Conservation (phyloP, 2,797 vertebrate species). For the Enteromius trimaculatus region DNA sequence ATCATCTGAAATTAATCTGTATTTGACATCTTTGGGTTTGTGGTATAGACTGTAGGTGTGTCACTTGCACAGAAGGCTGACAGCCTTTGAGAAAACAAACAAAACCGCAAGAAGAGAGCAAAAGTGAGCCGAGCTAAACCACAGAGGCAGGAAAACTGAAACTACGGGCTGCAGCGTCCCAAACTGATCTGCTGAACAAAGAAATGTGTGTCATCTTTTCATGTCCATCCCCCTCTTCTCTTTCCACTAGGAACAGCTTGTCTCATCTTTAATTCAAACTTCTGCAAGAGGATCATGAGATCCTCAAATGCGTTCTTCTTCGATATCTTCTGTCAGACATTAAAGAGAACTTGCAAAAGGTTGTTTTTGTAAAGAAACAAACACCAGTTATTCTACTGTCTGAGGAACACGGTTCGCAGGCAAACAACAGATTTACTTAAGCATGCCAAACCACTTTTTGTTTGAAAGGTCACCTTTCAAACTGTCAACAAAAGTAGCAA, state of each 20-base stretch:
- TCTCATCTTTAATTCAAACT: constrained; percentile 72
- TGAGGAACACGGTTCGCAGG: constrained; percentile 7
- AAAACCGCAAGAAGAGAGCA: not conserved
- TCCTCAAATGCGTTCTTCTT: constrained; percentile 42
- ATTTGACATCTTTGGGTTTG: constrained; percentile 1
- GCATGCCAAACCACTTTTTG: not conserved
- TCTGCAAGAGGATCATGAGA: constrained; percentile 20
- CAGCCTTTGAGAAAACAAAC: constrained; percentile 33
- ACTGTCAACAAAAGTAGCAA: not conserved
- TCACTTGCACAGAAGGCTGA: not conserved
- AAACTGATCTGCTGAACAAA: constrained; percentile 37
- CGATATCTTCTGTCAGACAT: constrained; percentile 16
- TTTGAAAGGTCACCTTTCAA: constrained; percentile 10
- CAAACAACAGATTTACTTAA: constrained; percentile 17
- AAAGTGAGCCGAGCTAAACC: constrained; percentile 11
- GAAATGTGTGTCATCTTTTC: constrained; percentile 49
- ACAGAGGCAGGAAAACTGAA: constrained; percentile 7
- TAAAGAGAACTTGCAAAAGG: constrained; percentile 33
- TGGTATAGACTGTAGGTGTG: not conserved
- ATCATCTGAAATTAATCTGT: not conserved
- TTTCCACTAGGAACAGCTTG: constrained; percentile 33
- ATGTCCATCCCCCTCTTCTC: constrained; percentile 10
- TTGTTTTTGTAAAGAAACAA: not conserved
- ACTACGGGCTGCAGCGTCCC: not conserved
- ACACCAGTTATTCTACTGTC: not conserved